phyloP scores from a whole-genome alignment of 2,113 vertebrate species.

The Seriola aureovittata region DNA sequence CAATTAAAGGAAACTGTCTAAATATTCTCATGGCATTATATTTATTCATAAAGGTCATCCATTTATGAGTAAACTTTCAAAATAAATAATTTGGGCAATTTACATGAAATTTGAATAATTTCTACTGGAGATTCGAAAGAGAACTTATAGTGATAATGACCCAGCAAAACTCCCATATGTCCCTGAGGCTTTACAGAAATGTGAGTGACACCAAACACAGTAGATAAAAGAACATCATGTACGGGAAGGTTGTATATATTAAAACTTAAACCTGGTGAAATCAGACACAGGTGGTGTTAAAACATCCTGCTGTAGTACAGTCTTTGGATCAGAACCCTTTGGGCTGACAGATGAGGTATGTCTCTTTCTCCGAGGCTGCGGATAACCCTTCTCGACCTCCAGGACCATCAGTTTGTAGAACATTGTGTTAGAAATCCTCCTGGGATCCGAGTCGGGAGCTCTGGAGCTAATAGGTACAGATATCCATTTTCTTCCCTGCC shows the following conservation, averaged over 20 bases:
- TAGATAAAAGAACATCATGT: neutral
- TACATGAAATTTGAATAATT: constrained; percentile 53
- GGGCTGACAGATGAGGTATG: constrained; percentile 73
- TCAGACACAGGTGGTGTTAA: constrained; percentile 24
- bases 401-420: constrained; percentile 81
- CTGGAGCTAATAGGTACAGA: constrained; percentile 83
- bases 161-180: neutral
- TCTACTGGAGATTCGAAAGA: constrained; percentile 8
- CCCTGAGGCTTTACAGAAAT: constrained; percentile 6
- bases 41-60: constrained; percentile 63
- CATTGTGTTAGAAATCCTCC: constrained; percentile 79
- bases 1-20: constrained; percentile 44
- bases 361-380: constrained; percentile 64
- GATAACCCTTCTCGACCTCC: constrained; percentile 78
- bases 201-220: neutral
- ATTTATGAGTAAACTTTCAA: constrained; percentile 34
- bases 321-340: constrained; percentile 62
- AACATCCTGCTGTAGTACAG: constrained; percentile 16
- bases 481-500: constrained; percentile 81
- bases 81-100: constrained; percentile 42
- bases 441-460: constrained; percentile 70
- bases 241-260: constrained; percentile 5
- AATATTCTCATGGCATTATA: constrained; percentile 40
- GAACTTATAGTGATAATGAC: neutral
- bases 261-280: neutral